Evolutionary conservation across 1,140 invertebrate genomes (phyloP).

Genomic region (Zelostemma sp.): DNA sequence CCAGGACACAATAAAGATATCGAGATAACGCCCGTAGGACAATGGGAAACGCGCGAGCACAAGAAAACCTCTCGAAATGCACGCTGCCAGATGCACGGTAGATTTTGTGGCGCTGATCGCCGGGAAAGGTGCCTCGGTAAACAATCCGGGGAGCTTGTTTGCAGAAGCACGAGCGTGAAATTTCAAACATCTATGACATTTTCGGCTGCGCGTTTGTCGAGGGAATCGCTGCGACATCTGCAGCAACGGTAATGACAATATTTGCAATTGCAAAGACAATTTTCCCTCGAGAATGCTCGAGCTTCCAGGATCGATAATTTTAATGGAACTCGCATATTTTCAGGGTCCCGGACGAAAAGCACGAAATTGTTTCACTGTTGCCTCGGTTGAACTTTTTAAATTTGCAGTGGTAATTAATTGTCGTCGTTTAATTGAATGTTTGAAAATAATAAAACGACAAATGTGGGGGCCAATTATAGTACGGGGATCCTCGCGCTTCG

Average conservation of each 20-base stretch:
- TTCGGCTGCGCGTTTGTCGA: constrained; percentile 8
- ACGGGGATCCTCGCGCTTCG: neutral
- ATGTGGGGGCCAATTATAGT: neutral
- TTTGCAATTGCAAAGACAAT: too few relatives aligned
- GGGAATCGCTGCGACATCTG: too few relatives aligned
- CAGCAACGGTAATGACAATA: too few relatives aligned
- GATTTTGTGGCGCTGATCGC: constrained; percentile 10
- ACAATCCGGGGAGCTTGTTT: constrained; percentile 32
- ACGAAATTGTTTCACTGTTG: too few relatives aligned
- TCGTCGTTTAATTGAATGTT: too few relatives aligned
- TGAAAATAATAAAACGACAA: too few relatives aligned
- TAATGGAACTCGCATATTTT: too few relatives aligned
- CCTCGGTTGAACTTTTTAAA: too few relatives aligned
- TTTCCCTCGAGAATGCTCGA: too few relatives aligned
- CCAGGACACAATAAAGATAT: constrained; percentile 32
- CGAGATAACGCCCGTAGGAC: constrained; percentile 24
- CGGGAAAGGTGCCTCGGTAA: constrained; percentile 7
- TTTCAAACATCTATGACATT: neutral
- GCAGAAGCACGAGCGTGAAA: constrained; percentile 23
- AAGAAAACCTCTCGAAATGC: constrained; percentile 30
- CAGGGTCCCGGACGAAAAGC: too few relatives aligned
- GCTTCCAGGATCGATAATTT: too few relatives aligned
- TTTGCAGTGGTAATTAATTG: too few relatives aligned
- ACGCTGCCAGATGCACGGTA: constrained; percentile 4
- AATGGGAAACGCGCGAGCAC: constrained; percentile 10